Conservation (phyloP, 1,140 invertebrate genomes). For the Campoletis sonorensis region DNA sequence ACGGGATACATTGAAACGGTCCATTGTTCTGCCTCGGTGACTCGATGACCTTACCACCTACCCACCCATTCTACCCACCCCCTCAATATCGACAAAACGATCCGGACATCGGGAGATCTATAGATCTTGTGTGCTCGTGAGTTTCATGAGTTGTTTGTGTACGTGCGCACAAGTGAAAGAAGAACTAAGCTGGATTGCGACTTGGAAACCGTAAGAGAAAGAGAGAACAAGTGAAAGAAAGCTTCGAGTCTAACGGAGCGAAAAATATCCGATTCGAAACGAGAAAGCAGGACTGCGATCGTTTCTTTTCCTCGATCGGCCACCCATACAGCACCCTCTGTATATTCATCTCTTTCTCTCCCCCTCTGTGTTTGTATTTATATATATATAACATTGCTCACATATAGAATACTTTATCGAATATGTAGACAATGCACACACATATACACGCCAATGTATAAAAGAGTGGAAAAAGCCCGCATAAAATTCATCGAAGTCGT, state of each 20-base stretch:
- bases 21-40: constrained; percentile 66
- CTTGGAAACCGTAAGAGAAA: neutral
- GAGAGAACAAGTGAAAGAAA: constrained; percentile 36
- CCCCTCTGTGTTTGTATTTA: too few species aligned
- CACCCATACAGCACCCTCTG: constrained; percentile 23
- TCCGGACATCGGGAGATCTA: constrained; percentile 57
- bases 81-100: constrained; percentile 59
- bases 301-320: constrained; percentile 25
- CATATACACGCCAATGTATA: neutral
- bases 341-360: neutral
- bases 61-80: constrained; percentile 34
- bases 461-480: constrained; percentile 30
- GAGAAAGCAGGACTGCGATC: constrained; percentile 23
- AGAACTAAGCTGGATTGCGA: constrained; percentile 30
- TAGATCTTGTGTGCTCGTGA: constrained; percentile 4
- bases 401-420: too few species aligned
- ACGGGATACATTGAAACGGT: constrained; percentile 58
- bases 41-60: constrained; percentile 62
- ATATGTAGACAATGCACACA: too few species aligned
- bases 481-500: constrained; percentile 33
- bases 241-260: constrained; percentile 37
- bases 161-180: constrained; percentile 14
- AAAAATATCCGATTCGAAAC: constrained; percentile 43
- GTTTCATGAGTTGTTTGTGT: constrained; percentile 1
- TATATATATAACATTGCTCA: too few species aligned